phyloP scores from a whole-genome alignment of 2,888 invertebrate species.

The Pemphredon lugubris region DNA sequence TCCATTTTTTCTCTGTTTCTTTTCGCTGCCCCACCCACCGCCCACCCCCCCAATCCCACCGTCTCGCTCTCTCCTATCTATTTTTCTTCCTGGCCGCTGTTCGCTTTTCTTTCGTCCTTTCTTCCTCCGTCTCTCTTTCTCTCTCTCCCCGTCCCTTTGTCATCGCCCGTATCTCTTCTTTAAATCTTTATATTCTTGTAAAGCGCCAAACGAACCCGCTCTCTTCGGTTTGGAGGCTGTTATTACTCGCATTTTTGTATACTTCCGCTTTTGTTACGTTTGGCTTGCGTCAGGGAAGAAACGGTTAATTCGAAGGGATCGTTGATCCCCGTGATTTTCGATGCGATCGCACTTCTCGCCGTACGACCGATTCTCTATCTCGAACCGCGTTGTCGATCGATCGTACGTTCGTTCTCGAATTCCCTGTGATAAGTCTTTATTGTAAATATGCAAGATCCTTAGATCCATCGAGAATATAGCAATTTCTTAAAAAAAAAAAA shows the following conservation, averaged over 20 bases:
- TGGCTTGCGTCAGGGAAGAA: too few relatives aligned
- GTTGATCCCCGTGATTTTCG: neutral
- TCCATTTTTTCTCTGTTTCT: neutral
- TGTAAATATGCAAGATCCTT: too few relatives aligned
- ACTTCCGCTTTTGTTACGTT: neutral
- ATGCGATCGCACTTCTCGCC: neutral
- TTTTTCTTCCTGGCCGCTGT: conserved; percentile 17
- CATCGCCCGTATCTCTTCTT: conserved; percentile 10
- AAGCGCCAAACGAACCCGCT: neutral
- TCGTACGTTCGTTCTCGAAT: too few relatives aligned
- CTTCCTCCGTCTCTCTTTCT: conserved; percentile 5
- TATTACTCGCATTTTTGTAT: neutral
- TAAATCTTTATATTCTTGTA: conserved; percentile 8
- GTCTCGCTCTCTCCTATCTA: conserved; percentile 8
- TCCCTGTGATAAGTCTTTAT: too few relatives aligned
- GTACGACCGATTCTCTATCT: neutral
- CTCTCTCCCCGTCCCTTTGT: neutral
- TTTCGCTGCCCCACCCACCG: conserved; percentile 29
- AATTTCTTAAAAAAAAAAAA: too few relatives aligned
- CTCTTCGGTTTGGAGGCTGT: neutral
- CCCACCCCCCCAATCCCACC: conserved; percentile 19
- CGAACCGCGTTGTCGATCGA: neutral
- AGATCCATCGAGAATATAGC: too few relatives aligned
- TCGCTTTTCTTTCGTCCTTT: neutral
- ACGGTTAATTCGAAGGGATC: too few relatives aligned